Conservation (phyloP, 2,888 invertebrate species). For the Sclerodermus sp. region DNA sequence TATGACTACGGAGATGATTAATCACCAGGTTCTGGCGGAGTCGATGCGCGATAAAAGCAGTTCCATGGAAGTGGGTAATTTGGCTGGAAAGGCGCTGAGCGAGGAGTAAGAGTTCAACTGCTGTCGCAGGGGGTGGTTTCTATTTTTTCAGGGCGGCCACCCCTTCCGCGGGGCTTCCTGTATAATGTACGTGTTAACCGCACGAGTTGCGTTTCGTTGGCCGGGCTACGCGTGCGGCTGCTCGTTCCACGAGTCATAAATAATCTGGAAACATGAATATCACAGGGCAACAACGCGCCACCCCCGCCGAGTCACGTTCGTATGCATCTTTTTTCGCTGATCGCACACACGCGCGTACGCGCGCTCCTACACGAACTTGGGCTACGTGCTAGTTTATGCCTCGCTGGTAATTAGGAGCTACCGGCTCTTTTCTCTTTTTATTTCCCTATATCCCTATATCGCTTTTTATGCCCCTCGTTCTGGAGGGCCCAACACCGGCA, state of each 20-base stretch:
- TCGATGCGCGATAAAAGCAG: no score
- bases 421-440: constrained; percentile 8
- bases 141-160: constrained; percentile 19
- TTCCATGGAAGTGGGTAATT: no score
- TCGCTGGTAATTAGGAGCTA: constrained; percentile 10
- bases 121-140: constrained; percentile 10
- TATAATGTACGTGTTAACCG: constrained; percentile 42
- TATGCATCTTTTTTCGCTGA: not conserved
- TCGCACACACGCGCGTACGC: not conserved
- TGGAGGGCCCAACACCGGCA: not conserved
- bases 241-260: constrained; percentile 46
- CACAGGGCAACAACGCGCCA: constrained; percentile 29
- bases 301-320: constrained; percentile 13
- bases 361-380: not conserved
- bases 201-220: constrained; percentile 38
- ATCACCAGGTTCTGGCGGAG: no score
- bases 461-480: constrained; percentile 4
- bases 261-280: constrained; percentile 49
- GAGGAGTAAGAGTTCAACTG: constrained; percentile 14
- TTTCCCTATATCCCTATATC: constrained; percentile 2
- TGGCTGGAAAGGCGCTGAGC: constrained; percentile 18
- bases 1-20: no score
- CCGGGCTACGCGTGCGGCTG: constrained; percentile 39
- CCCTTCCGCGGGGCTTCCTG: constrained; percentile 9
- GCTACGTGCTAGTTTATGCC: not conserved